Evolutionary conservation across 2,888 invertebrate species (phyloP), one percentile per base, ranked within the genome.

Genomic region (Drosophila bunnanda): DNA sequence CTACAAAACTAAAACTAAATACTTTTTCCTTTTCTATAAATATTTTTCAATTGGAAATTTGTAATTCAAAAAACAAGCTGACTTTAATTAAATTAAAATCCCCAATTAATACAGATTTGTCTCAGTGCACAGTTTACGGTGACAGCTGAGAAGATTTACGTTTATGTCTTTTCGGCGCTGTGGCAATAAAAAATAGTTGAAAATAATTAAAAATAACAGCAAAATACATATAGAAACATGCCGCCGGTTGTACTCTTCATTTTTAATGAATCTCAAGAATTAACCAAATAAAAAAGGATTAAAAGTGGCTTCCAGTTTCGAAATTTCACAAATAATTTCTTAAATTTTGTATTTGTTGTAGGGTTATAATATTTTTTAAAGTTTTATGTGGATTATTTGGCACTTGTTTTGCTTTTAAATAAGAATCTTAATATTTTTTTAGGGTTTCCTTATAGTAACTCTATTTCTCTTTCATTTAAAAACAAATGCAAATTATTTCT

Each of bases 111-210:
- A 15, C 15, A 4, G 1, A 17, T 62, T 46, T 64, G 15, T 32
- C 1, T 6, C 64, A 64, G 64, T 67, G 64, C 64, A 20, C 12
- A 12, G n/a, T 36, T 9, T 28, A n/a, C 61, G 8, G 30, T 22
- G 36, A 41, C 53, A 17, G 43, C 30, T 12, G 17, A 17, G 34
- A 75, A 78, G 80, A 78, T 78, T 78, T 78, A 80, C 78, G 76
- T 58, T 73, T 12, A 20, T 65, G 50, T 52, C 44, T 60, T 53
- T 53, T 36, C 59, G 43, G 64, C 58, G 75, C 39, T 67, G 50
- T 25, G 53, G 66, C 66, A 48, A 78, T 80, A 78, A 78, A 80
- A 78, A 65, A 34, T 78, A 80, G 81, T 78, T 67, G 25, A 69
- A 75, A 80, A 73, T 61, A 76, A 77, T 79, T 79, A 71, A 52